A percentile compares a stretch with the other conserved stretches of the same genome.
Conservation (phyloP, 1,140 invertebrate species). For the Aethina tumida region DNA sequence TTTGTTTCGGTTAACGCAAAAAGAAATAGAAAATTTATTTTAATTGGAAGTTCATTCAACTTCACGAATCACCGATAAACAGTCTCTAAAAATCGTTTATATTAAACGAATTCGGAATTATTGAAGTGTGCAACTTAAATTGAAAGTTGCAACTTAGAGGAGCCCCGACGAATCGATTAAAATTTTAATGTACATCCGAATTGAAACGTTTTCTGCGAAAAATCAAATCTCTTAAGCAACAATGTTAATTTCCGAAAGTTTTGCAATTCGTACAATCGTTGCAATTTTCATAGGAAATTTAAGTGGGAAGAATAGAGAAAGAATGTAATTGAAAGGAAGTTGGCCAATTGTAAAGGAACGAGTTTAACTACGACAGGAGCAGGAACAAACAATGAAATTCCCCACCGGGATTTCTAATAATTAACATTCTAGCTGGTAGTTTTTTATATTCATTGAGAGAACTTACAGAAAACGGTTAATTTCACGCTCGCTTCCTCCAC, state of each 20-base stretch:
- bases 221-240: too few species aligned
- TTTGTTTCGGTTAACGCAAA: too few species aligned
- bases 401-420: conserved; percentile 9
- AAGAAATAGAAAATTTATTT: too few species aligned
- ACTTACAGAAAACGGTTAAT: conserved; percentile 78
- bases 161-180: too few species aligned
- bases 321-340: conserved; percentile 1
- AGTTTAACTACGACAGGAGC: conserved; percentile 4
- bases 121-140: too few species aligned
- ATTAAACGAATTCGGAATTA: too few species aligned
- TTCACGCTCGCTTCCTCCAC: conserved; percentile 67
- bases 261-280: conserved; percentile 1
- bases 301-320: not conserved
- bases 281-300: not conserved
- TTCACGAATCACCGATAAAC: too few species aligned
- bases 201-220: too few species aligned
- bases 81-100: too few species aligned
- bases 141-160: too few species aligned
- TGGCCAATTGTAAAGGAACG: conserved; percentile 3
- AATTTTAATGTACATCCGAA: too few species aligned
- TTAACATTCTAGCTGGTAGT: conserved; percentile 13
- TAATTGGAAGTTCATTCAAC: too few species aligned
- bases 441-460: conserved; percentile 21
- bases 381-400: conserved; percentile 9
- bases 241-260: not conserved